Evolutionary conservation across 2,888 invertebrate species (phyloP), one percentile per base, ranked within the genome.

Genomic region (Herminia tarsipennalis): DNA sequence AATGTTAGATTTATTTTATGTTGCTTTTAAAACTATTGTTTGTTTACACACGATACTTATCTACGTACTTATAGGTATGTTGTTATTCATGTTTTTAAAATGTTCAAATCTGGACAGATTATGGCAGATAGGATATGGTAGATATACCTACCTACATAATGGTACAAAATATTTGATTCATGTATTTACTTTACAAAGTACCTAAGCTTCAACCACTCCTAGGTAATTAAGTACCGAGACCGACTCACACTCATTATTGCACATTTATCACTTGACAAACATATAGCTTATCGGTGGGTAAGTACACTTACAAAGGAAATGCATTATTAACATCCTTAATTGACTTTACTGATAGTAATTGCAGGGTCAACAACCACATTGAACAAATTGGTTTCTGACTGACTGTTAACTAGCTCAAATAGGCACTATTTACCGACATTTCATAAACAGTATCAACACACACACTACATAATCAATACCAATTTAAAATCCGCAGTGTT

Each of bases 311-410:
- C 38, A 36, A 58, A 56, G 63, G 52, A 66, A 63, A 49, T 48
- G 30, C 27, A 35, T 36, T 36, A 54, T 39, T 38, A 38, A 42
- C 52, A 49, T 46, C 52, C 45, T 55, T 39, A 27, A 38, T 39
- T 36, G 29, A 37, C 32, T 41, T 4, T 34, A 18, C 37, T 46
- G 39, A 58, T 62, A 56, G 34, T 22, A 28, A 45, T 38, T 40
- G 33, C 13, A 27, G 45, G 53, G 58, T 58, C 55, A 55, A 45
- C 35, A 49, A 53, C 43, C 50, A 53, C 42, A 49, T 44, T 36
- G 13, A 47, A 45, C 16, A 30, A 29, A 50, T 38, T 33, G 37
- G 22, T 34, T 34, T 53, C 22, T 43, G 18, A 32, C 34, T 9
- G 38, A 30, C n/a, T 30, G 24, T 30, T 13, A 43, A 37, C 20